These are phyloP conservation scores for Gymnosoma rotundatum DNA, from an alignment of 2,888 invertebrate genomes.

Conservation along the genomic window DNA sequence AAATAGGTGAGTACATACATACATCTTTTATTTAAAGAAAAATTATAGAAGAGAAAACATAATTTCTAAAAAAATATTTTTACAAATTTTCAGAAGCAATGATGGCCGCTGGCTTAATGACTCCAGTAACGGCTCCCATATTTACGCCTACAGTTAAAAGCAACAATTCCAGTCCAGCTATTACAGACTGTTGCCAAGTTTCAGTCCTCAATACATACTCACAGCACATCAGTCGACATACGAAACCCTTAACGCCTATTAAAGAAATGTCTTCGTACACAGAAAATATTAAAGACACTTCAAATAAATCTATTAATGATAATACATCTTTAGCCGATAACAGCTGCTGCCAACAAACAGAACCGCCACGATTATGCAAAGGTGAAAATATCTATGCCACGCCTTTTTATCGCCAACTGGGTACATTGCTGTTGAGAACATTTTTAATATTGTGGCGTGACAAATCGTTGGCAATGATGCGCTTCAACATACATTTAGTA, in stretches of 20 bases:
- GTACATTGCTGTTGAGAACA: slow-evolving; percentile 85
- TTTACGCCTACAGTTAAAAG: slow-evolving; percentile 64
- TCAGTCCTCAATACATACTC: not conserved
- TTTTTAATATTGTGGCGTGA: slow-evolving; percentile 87
- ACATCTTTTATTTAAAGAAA: not conserved
- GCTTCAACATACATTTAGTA: slow-evolving; percentile 89
- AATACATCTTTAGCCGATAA: slow-evolving; percentile 68
- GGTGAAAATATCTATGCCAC: slow-evolving; percentile 83
- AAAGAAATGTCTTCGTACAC: slow-evolving; percentile 76
- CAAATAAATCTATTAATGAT: slow-evolving; percentile 55
- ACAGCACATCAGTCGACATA: slow-evolving; percentile 1
- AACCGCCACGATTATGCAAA: slow-evolving; percentile 77
- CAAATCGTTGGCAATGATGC: slow-evolving; percentile 88
- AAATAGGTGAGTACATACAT: slow-evolving; percentile 80
- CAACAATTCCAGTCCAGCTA: slow-evolving; percentile 46
- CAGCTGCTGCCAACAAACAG: slow-evolving; percentile 74
- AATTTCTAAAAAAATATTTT: not conserved
- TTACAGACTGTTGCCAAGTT: slow-evolving; percentile 5
- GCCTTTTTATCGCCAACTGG: slow-evolving; percentile 84
- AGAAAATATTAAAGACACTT: slow-evolving; percentile 74
- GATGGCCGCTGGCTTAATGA: slow-evolving; percentile 83
- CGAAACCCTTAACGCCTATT: slow-evolving; percentile 74
- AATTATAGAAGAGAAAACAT: not conserved
- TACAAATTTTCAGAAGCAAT: slow-evolving; percentile 81
- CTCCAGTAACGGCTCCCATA: slow-evolving; percentile 83